Conservation (phyloP, 35 echinoderm and acorn worm species). For the Holothuria glaberrima region DNA sequence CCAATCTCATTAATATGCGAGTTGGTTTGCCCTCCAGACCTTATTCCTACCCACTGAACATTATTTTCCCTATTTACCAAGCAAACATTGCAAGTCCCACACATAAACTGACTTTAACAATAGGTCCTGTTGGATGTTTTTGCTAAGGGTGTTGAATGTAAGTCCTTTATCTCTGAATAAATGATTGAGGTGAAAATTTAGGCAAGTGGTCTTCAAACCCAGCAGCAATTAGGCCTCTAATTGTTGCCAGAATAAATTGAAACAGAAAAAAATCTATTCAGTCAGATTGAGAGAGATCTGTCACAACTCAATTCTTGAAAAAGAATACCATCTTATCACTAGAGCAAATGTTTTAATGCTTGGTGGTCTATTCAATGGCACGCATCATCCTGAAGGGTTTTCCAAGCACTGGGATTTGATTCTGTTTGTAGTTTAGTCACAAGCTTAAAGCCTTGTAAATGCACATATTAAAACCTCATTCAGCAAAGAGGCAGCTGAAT, state of each 20-base stretch:
- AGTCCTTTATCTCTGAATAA: constrained; percentile 36
- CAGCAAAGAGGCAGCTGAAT: not conserved
- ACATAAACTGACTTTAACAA: not conserved
- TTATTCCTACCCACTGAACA: not conserved
- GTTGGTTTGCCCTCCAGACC: constrained; percentile 7
- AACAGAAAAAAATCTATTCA: constrained; percentile 29
- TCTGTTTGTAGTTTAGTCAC: constrained; percentile 15
- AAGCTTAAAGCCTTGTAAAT: constrained; percentile 1
- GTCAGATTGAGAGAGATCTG: not conserved
- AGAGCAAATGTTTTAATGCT: constrained; percentile 36
- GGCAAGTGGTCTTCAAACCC: too few species aligned
- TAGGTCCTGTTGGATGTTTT: constrained; percentile 9
- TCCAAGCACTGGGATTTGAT: constrained; percentile 7
- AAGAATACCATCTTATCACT: constrained; percentile 14
- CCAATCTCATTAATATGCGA: constrained; percentile 38
- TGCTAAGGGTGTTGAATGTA: not conserved
- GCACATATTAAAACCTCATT: constrained; percentile 36
- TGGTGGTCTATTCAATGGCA: constrained; percentile 35
- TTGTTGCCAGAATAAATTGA: constrained; percentile 34
- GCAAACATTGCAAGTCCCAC: not conserved
- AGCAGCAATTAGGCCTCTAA: constrained; percentile 1
- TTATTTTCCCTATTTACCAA: not conserved
- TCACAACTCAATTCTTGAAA: not conserved
- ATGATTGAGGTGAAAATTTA: not conserved
- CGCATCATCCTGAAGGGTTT: constrained; percentile 7